A percentile compares a stretch with the other conserved stretches of the same genome.
Conservation (phyloP, 2,113 vertebrate genomes). For the Otolemur garnettii region DNA sequence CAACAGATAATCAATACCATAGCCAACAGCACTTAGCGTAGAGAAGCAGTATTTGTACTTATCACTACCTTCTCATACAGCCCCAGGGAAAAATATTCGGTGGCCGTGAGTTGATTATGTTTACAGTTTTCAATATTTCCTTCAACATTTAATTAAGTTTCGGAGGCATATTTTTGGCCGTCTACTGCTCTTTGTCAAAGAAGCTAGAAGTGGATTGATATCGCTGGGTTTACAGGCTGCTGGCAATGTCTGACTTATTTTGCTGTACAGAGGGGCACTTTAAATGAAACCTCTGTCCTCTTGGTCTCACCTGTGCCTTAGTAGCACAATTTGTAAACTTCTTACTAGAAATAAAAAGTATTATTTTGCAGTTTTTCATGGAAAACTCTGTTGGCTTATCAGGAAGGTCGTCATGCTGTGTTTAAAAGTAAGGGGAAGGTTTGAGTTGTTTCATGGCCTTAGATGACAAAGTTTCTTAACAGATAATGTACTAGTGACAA, state of each 20-base stretch:
- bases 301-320: not conserved
- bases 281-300: not conserved
- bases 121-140: conserved; percentile 29
- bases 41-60: not conserved
- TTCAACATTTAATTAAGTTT: conserved; percentile 52
- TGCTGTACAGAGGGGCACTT: not conserved
- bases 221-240: not conserved
- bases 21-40: not conserved
- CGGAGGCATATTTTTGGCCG: not conserved
- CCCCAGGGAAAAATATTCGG: not conserved
- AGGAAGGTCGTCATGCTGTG: not conserved
- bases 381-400: not conserved
- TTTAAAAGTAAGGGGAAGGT: not conserved
- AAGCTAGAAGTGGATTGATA: not conserved
- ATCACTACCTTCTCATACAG: not conserved
- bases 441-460: not conserved
- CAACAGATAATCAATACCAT: not conserved
- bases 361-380: conserved; percentile 27
- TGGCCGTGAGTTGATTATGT: not conserved
- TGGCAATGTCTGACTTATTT: not conserved
- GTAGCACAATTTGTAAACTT: not conserved
- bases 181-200: not conserved
- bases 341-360: not conserved
- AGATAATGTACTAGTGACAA: not conserved
- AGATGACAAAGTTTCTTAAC: not conserved